Base-by-base conservation (phyloP, 2,888 invertebrate genomes). In the Andrena hattorfiana region DNA sequence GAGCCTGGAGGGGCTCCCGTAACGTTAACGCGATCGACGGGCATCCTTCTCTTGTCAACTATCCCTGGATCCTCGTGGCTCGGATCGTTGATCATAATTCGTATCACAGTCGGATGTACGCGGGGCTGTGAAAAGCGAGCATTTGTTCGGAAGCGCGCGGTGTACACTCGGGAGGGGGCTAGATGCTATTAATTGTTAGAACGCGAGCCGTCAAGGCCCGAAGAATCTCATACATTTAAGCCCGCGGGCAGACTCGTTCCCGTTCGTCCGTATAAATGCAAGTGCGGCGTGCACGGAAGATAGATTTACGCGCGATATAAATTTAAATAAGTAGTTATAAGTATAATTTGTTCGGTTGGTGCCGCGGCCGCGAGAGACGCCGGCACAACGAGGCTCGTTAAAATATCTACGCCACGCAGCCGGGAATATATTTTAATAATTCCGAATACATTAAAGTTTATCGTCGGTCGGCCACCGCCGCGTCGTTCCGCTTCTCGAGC, bases 401-500 rank as follows among this genome's bases (percentile, higher is more conserved):
- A 93, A 92, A 92, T 93, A 93, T 94, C 92, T 92, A 89, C 93
- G 91, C 90, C 90, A 89, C 91, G 90, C 92, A 91, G 89, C 90
- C 90, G 81, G 88, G 94, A 94, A 93, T 93, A 93, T 93, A 94
- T 93, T 94, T 94, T 93, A 94, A 93, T 94, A 94, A 93, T 94
- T 93, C 92, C 92, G 93, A 93, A 93, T 94, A 94, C 92, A 93
- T 93, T 93, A 93, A 93, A 93, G 92, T 93, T 93, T 93, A 93
- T 93, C 93, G 93, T 90, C 85, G 83, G 85, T 77, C 84, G 82
- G 75, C 85, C 77, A 67, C 71, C 77, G 73, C 71, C 69, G 70
- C 77, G 75, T 64, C 78, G 88, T 85, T 85, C 78, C 77, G 87
- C 89, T 86, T 48, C 75, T 71, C 84, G 76, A 70, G 71, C 86